Base-by-base conservation (phyloP, 2,113 vertebrate genomes). In the Podiceps cristatus region DNA sequence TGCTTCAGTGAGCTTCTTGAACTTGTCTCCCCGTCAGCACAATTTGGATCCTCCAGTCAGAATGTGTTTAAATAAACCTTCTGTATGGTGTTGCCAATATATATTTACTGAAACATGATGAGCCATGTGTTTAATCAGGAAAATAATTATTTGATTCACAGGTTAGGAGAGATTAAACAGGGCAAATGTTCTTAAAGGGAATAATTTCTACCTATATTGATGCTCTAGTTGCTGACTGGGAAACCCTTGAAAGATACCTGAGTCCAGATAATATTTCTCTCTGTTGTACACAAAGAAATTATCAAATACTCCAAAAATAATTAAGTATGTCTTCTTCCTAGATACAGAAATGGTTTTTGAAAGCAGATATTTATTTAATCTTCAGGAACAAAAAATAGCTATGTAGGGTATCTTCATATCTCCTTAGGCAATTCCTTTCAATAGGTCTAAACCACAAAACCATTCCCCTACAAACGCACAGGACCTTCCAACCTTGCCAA, bases 101-200 rank as follows among this genome's bases (percentile, higher is more conserved):
- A 7, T 71, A 66, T 31, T 49, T 89, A 63, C 23, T 81, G 55
- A 90, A 74, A 60, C 14, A 75, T 52, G 24, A 81, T 50, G n/a
- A 85, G 3, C 7, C 28, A 50, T 71, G 42, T 87, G n/a, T 94
- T 78, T 92, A 81, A 82, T 67, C 11, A 63, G 29, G 47, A 90
- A 87, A 90, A 87, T 55, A 72, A 82, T 68, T 75, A 42, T 53
- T 90, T 91, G 28, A 87, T 71, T 91, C 23, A 13, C 5, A 75
- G 6, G 17, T 28, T 72, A 68, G 23, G 4, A 82, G 25, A 94
- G 90, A 94, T 78, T 88, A 67, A 91, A 77, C 17, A 52, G 8
- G 20, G 25, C 10, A 89, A 89, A 77, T 31, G 71, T 37, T 52
- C 42, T 87, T 59, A 31, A 53, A 9, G 24, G 28, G 14, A 81